Base-by-base conservation (phyloP, 2,113 vertebrate species). In the Asarcornis scutulata region DNA sequence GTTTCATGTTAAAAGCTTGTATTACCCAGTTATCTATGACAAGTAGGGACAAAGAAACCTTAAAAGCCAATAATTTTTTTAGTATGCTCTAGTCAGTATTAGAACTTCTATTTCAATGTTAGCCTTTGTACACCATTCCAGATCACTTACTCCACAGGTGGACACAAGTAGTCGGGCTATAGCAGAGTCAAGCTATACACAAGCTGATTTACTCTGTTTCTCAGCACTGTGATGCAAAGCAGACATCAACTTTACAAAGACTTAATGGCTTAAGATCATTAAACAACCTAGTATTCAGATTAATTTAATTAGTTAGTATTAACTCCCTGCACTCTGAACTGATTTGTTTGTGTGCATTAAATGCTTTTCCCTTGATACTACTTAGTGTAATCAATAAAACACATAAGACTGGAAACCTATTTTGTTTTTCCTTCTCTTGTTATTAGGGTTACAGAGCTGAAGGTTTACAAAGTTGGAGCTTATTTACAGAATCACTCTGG, bases 1-100 rank as follows among this genome's bases (percentile, higher is more conserved):
- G 10, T 74, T 80, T 89, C 26, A 18, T 22, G 11, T 7, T 36
- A 56, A 10, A 66, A 25, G 7, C 0, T 0, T 26, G 3, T 48
- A 26, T 52, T 79, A 85, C 13, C 8, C 5, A 3, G 6, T 63
- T 66, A 31, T 18, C n/a, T 62, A 0, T 69, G 52, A 2, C 58
- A 63, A 50, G 36, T 7, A 18, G 18, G 27, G 48, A 34, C 62
- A 40, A 76, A 76, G 53, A 20, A 40, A 58, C 6, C 14, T 62
- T 71, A 17, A n/a, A 4, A 32, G 27, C 23, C 16, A 75, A 6
- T 31, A 34, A 13, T 34, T 85, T 46, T 76, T 64, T 21, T 12
- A n/a, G 14, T n/a, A 18, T 50, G 14, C 55, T 66, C 0, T 12
- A 23, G 20, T 59, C 42, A 63, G 11, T 56, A 18, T 78, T 86